phyloP scores from a whole-genome alignment of 2,797 vertebrate genomes.

The Enteromius unitaeniatus region DNA sequence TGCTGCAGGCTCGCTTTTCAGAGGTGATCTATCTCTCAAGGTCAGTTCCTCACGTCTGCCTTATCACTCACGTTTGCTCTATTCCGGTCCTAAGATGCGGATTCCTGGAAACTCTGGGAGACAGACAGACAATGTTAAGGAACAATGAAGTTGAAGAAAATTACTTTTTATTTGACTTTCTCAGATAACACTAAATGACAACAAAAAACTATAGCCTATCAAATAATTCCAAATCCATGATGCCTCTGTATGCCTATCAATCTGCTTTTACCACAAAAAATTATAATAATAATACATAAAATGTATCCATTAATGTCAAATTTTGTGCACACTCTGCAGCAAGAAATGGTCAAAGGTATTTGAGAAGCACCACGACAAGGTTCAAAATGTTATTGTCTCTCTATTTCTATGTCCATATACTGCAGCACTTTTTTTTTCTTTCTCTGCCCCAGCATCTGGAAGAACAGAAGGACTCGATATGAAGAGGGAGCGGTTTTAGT shows the following conservation, averaged over 20 bases:
- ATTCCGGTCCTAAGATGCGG: slow-evolving; percentile 66
- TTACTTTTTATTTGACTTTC: background rate
- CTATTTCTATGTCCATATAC: slow-evolving; percentile 25
- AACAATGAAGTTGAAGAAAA: background rate
- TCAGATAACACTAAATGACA: background rate
- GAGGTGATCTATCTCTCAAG: slow-evolving; percentile 74
- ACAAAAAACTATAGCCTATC: background rate
- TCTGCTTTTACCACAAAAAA: background rate
- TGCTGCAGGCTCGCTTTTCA: slow-evolving; percentile 79
- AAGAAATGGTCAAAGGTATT: background rate
- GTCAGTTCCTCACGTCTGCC: slow-evolving; percentile 78
- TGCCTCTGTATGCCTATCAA: background rate
- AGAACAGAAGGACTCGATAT: slow-evolving; percentile 75
- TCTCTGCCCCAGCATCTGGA: slow-evolving; percentile 71
- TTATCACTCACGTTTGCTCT: slow-evolving; percentile 74
- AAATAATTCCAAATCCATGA: background rate
- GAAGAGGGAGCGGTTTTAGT: slow-evolving; percentile 72
- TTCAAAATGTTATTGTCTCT: slow-evolving; percentile 50
- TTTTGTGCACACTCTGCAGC: background rate
- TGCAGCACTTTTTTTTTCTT: slow-evolving; percentile 7
- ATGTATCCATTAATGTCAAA: background rate
- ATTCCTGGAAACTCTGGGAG: slow-evolving; percentile 75
- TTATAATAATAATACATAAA: background rate
- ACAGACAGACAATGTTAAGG: background rate
- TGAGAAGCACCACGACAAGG: slow-evolving; percentile 73